Percentiles rank a stretch among this genome's conserved stretches.
Conservation (phyloP, 2,888 invertebrate species). For the Halictus ligatus region DNA sequence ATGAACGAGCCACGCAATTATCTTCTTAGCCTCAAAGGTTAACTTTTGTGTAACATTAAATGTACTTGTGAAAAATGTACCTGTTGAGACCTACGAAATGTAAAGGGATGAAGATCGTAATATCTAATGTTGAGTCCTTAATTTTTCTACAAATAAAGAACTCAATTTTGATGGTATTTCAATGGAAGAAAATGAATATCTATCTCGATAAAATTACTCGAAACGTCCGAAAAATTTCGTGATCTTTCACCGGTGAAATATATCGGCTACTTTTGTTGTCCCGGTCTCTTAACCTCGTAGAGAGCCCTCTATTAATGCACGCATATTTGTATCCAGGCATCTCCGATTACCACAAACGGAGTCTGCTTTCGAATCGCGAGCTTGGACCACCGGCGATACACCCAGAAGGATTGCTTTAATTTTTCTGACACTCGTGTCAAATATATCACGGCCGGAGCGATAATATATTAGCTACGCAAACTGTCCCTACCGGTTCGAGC, state of each 20-base stretch:
- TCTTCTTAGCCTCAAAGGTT: background rate
- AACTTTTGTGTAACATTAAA: background rate
- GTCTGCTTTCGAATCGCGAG: constrained; percentile 60
- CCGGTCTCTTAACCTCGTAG: constrained; percentile 44
- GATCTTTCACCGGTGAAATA: background rate
- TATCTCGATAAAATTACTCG: background rate
- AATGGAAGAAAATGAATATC: background rate
- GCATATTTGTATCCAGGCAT: constrained; percentile 82
- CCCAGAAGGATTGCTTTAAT: constrained; percentile 82
- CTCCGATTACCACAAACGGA: constrained; percentile 80
- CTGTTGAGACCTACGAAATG: background rate
- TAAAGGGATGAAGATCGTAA: background rate
- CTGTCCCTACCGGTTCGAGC: constrained; percentile 6
- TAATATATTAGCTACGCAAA: constrained; percentile 77
- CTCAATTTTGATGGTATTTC: background rate
- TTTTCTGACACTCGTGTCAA: constrained; percentile 82
- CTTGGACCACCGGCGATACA: constrained; percentile 79
- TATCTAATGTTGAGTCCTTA: background rate
- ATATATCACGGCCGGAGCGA: constrained; percentile 78
- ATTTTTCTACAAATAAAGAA: background rate
- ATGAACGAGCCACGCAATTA: background rate
- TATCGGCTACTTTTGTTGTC: constrained; percentile 42
- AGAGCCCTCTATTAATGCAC: constrained; percentile 79
- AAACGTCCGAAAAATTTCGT: background rate
- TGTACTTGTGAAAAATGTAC: background rate